phyloP scores from a whole-genome alignment of 2,113 vertebrate genomes.

The Gorsachius goisagi region DNA sequence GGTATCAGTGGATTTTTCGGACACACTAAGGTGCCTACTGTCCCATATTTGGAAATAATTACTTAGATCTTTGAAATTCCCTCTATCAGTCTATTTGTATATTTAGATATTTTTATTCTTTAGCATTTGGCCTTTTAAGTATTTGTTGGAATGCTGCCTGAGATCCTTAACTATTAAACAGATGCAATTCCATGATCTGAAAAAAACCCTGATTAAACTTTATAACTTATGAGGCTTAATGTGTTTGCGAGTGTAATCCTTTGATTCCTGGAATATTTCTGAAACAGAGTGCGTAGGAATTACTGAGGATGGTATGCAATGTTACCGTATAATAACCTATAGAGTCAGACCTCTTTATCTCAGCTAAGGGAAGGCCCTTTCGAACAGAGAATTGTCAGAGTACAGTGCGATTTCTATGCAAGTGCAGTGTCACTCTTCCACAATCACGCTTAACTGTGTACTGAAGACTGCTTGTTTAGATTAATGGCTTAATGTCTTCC shows the following conservation, averaged over 20 bases:
- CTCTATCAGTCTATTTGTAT: not conserved
- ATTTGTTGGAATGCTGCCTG: not conserved
- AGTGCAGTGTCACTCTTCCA: not conserved
- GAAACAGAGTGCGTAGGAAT: not conserved
- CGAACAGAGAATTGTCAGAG: not conserved
- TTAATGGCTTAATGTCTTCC: constrained; percentile 17
- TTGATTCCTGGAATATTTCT: not conserved
- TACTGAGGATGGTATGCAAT: not conserved
- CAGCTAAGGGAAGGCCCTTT: not conserved
- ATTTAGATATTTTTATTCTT: not conserved
- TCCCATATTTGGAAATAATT: not conserved
- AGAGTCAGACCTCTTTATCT: not conserved
- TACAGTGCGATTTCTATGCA: not conserved
- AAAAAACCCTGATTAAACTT: not conserved
- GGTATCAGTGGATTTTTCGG: not conserved
- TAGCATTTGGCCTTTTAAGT: not conserved
- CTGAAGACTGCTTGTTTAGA: not conserved
- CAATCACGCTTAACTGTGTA: not conserved
- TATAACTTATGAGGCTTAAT: not conserved
- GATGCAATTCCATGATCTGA: not conserved
- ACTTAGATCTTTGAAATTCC: not conserved
- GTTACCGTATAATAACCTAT: not conserved
- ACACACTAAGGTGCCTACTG: not conserved
- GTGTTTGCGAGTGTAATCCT: not conserved
- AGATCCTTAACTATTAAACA: not conserved